phyloP scores from a whole-genome alignment of 2,797 vertebrate species.

The Sebastes jordani region DNA sequence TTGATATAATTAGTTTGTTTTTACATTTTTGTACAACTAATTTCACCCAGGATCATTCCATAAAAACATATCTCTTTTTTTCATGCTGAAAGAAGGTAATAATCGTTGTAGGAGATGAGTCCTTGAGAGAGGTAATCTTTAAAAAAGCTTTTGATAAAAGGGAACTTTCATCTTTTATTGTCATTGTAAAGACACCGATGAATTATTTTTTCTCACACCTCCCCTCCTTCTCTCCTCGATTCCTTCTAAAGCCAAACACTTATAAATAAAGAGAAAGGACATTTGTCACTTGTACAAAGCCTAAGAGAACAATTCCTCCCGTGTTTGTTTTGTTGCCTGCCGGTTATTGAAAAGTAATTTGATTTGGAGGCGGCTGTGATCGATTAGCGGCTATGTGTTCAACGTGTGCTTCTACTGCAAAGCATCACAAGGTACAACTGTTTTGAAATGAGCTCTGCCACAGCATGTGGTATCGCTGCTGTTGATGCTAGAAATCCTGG shows the following conservation, averaged over 20 bases:
- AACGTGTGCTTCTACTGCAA: neutral
- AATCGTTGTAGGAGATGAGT: neutral
- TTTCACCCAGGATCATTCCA: neutral
- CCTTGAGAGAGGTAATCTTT: slow-evolving; percentile 17
- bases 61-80: neutral
- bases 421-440: slow-evolving; percentile 12
- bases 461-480: neutral
- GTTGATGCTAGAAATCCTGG: neutral
- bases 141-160: neutral
- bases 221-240: neutral
- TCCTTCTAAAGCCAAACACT: neutral
- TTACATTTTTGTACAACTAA: neutral
- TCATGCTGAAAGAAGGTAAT: neutral
- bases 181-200: neutral
- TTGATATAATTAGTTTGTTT: slow-evolving; percentile 23
- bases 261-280: slow-evolving; percentile 8
- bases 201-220: neutral
- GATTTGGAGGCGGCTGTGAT: slow-evolving; percentile 39
- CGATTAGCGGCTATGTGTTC: slow-evolving; percentile 27
- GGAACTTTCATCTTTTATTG: slow-evolving; percentile 11
- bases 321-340: slow-evolving; percentile 36
- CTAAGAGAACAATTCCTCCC: slow-evolving; percentile 18
- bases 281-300: slow-evolving; percentile 31
- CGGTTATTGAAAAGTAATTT: slow-evolving; percentile 53
- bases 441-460: slow-evolving; percentile 11